phyloP scores from a whole-genome alignment of 2,888 invertebrate species.

The Selenia dentaria region DNA sequence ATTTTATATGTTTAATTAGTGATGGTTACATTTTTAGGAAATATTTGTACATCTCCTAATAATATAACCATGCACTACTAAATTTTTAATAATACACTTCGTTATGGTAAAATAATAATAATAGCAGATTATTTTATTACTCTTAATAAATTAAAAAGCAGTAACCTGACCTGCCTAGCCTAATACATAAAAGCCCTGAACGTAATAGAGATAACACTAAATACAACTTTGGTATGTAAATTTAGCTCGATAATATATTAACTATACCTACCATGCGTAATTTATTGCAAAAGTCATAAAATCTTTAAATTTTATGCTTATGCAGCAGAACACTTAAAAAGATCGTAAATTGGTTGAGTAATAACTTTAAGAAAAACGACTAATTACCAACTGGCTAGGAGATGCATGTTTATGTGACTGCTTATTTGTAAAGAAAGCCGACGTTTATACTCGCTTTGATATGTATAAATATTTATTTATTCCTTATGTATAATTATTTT shows the following conservation, averaged over 20 bases:
- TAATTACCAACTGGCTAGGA: not conserved
- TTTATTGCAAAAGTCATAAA: slow-evolving; percentile 8
- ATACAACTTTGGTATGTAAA: too few relatives aligned
- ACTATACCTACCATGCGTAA: not conserved
- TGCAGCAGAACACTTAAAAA: not conserved
- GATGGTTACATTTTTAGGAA: too few relatives aligned
- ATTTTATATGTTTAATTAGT: too few relatives aligned
- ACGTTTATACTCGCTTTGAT: not conserved
- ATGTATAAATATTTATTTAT: too few relatives aligned
- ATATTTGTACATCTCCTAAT: too few relatives aligned
- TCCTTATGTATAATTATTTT: too few relatives aligned
- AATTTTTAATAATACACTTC: too few relatives aligned
- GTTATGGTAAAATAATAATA: too few relatives aligned
- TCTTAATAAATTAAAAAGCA: too few relatives aligned
- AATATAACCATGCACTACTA: too few relatives aligned
- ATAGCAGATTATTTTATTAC: too few relatives aligned
- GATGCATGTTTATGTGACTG: not conserved
- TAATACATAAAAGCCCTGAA: not conserved
- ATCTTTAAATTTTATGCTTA: slow-evolving; percentile 3
- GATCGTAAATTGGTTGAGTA: not conserved
- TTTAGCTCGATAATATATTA: not conserved
- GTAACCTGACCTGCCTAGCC: too few relatives aligned
- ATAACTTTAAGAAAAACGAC: not conserved
- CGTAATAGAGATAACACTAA: not conserved
- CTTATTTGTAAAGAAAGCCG: not conserved